Percentiles rank a stretch among this genome's conserved stretches.
Evolutionary conservation across 2,888 invertebrate genomes (phyloP).

Genomic region (Drosophila trichaetosa): DNA sequence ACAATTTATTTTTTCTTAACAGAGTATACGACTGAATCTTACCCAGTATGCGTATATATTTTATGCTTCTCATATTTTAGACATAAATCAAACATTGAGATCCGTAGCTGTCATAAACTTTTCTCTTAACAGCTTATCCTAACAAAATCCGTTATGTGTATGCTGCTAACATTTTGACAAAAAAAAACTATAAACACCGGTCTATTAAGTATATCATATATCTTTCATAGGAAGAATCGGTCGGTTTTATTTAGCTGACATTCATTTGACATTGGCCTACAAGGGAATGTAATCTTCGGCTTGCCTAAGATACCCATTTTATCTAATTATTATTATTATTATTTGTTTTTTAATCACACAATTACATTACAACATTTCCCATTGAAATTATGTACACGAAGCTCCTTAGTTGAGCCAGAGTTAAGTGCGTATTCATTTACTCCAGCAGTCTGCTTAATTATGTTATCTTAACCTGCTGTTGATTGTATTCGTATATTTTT

Average conservation of each 20-base stretch:
- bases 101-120: too few species aligned
- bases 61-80: too few species aligned
- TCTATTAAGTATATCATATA: too few species aligned
- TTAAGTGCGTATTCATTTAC: not conserved
- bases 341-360: not conserved
- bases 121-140: too few species aligned
- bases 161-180: too few species aligned
- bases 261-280: not conserved
- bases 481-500: not conserved
- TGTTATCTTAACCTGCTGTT: not conserved
- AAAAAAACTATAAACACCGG: too few species aligned
- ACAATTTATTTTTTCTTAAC: not conserved
- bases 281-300: not conserved
- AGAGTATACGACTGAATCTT: not conserved
- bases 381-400: not conserved
- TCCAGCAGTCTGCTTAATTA: not conserved
- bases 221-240: not conserved
- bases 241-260: not conserved
- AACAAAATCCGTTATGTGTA: too few species aligned
- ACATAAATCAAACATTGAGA: not conserved
- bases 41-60: not conserved
- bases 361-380: not conserved
- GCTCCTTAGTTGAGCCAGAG: not conserved
- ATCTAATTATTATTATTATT: not conserved
- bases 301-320: not conserved